Evolutionary conservation across 2,797 vertebrate genomes (phyloP).

Genomic region (Sebastes jordani): DNA sequence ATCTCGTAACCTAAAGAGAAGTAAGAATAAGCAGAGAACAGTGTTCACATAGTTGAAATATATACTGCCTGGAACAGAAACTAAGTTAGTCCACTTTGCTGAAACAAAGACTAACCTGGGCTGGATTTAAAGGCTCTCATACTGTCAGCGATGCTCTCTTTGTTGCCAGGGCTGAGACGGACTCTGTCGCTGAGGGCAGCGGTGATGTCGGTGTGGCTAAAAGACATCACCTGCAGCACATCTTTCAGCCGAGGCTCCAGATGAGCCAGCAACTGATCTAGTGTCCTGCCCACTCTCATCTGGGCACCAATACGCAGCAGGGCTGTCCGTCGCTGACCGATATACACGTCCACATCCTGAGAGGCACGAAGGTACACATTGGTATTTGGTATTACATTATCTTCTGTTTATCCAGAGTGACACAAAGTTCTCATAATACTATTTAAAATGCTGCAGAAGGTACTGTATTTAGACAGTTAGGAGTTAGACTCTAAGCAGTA

Average conservation of each 20-base stretch:
- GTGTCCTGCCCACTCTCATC: constrained; percentile 60
- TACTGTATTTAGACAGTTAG: neutral
- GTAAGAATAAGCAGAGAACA: neutral
- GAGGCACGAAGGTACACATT: neutral
- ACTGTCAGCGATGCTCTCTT: constrained; percentile 83
- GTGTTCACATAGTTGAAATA: neutral
- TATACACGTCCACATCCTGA: constrained; percentile 81
- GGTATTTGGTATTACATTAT: neutral
- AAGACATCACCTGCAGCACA: constrained; percentile 89
- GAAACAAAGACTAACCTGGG: constrained; percentile 81
- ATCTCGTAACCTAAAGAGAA: constrained; percentile 90
- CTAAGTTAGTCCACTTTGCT: neutral
- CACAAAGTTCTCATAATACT: neutral
- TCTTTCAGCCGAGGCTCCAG: constrained; percentile 80
- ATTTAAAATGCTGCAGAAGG: neutral
- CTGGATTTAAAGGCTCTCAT: constrained; percentile 95
- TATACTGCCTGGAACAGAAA: neutral
- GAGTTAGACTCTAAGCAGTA: neutral
- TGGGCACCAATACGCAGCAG: constrained; percentile 80
- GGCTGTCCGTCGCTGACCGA: constrained; percentile 88
- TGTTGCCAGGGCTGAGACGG: constrained; percentile 80
- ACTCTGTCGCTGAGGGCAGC: constrained; percentile 88
- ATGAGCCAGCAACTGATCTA: constrained; percentile 76
- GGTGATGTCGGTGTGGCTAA: constrained; percentile 86
- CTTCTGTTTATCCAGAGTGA: neutral